Evolutionary conservation across 2,113 vertebrate species (phyloP), one percentile per base, ranked within the genome.

Genomic region (Megaptera novaeangliae): DNA sequence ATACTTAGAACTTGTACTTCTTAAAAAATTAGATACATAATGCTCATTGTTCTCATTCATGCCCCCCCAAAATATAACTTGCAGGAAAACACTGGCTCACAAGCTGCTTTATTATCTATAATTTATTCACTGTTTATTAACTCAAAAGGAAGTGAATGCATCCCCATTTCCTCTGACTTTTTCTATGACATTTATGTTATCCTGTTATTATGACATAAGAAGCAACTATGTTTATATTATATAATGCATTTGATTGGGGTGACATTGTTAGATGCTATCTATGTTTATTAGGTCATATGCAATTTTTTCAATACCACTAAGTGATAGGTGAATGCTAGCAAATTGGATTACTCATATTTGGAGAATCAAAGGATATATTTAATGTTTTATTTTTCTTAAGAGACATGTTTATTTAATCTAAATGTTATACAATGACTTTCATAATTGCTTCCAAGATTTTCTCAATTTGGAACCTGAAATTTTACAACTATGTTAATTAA

Each of bases 391-490:
- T 93, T 86, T 97, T n/a, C 78, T 92, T 87, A 86, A 52, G 17
- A 94, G 46, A 74, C 80, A 23, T 92, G 55, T 89, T 91, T 97
- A 84, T 80, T 96, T 93, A 83, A 78, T 92, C 74, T 78, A 83
- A 92, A 86, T 90, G 74, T 95, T 95, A 44, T 61, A 61, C 29
- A 69, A n/a, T 29, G 31, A 96, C 92, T 96, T 95, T 96, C 57
- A 71, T 75, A 91, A 86, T 81, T 95, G 72, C 61, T 93, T 97
- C 69, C 66, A 95, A 94, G 72, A 89, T 80, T 69, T 96, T 81
- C 31, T 95, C 2, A 83, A 57, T 25, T 57, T 92, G 36, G 89
- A 97, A 91, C 6, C 3, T 84, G 8, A 78, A 49, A 63, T 86
- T 81, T 96, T 87, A 61, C 21, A 94, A 44, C 46, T 71, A 36